phyloP scores from a whole-genome alignment of 2,888 invertebrate genomes.

The Lissonota sp. region DNA sequence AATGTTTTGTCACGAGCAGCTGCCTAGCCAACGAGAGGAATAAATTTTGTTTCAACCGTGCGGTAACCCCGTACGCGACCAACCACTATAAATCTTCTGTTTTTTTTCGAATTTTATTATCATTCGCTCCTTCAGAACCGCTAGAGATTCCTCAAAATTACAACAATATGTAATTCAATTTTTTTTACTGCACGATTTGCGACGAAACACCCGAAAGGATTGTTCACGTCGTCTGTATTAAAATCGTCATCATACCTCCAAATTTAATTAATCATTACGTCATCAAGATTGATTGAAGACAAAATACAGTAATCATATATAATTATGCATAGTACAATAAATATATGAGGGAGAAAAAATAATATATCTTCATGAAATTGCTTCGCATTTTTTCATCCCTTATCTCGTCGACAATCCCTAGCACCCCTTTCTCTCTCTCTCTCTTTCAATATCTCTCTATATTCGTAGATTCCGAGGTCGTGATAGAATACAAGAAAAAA shows the following conservation, averaged over 20 bases:
- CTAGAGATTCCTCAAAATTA: constrained; percentile 19
- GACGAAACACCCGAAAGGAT: too few species aligned
- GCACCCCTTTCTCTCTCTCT: neutral
- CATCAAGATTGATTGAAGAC: too few species aligned
- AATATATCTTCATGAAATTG: too few species aligned
- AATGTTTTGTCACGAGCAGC: constrained; percentile 62
- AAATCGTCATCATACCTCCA: too few species aligned
- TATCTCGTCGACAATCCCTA: neutral
- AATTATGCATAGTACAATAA: too few species aligned
- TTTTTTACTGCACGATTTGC: too few species aligned
- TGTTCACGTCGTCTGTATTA: too few species aligned
- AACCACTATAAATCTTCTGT: neutral
- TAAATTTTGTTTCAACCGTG: constrained; percentile 17
- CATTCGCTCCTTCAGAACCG: neutral
- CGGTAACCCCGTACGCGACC: neutral
- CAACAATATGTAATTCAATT: neutral
- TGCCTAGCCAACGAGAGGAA: constrained; percentile 23
- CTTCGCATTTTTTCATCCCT: constrained; percentile 12
- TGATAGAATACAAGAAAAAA: constrained; percentile 44
- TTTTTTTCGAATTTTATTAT: constrained; percentile 10
- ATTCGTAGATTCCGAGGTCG: constrained; percentile 30
- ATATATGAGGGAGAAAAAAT: too few species aligned
- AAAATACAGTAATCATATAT: too few species aligned
- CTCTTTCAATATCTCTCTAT: constrained; percentile 13
- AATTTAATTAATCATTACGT: too few species aligned